These are phyloP conservation scores for Bubo scandiacus DNA, from an alignment of 2,113 vertebrate species.

Conservation along the genomic window DNA sequence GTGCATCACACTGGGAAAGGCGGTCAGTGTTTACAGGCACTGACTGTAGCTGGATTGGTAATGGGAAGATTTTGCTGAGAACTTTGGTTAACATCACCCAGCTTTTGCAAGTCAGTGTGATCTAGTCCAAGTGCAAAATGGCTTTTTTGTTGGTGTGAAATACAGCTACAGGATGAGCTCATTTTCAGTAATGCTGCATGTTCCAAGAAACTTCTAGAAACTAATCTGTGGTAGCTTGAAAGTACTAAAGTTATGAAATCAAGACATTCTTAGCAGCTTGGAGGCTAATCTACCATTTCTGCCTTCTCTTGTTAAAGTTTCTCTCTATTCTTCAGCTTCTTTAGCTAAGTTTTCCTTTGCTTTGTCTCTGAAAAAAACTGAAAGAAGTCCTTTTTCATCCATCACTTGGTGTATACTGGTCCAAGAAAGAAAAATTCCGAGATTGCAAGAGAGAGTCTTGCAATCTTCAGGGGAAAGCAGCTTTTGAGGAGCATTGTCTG, in stretches of 20 bases:
- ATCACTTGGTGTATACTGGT: background rate
- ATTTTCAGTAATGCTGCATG: background rate
- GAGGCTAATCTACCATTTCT: background rate
- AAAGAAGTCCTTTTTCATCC: background rate
- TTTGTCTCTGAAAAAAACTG: background rate
- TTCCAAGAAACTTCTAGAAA: slow-evolving; percentile 5
- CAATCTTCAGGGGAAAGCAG: background rate
- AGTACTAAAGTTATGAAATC: background rate
- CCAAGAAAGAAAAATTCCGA: background rate
- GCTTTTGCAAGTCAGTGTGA: background rate
- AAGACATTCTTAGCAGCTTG: background rate
- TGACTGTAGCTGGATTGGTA: background rate
- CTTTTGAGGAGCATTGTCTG: background rate
- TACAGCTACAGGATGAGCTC: background rate
- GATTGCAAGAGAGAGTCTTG: background rate
- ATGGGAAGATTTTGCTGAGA: background rate
- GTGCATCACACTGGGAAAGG: background rate
- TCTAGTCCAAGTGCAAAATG: background rate
- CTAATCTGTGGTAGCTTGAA: background rate
- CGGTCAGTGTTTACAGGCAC: background rate
- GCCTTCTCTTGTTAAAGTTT: background rate
- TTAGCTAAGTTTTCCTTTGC: background rate
- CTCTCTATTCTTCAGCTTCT: background rate
- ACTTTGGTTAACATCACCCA: background rate
- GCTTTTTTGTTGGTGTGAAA: background rate